Base-by-base conservation (phyloP, 1,140 invertebrate genomes). In the Scylla paramamosain region DNA sequence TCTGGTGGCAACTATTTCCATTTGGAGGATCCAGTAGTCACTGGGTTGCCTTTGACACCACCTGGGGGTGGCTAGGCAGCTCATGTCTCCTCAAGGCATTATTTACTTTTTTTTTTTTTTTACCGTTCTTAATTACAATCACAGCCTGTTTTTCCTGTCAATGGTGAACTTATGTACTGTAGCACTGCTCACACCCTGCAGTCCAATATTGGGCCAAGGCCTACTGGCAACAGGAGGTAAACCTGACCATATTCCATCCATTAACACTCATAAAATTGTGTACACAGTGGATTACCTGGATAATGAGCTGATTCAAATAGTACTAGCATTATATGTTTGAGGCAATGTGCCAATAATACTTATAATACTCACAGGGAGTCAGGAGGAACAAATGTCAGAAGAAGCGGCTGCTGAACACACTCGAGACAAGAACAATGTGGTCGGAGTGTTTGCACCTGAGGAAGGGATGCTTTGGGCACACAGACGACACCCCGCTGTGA, bases 311-410 rank as follows among this genome's bases (percentile, higher is more conserved):
- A 77, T n/a, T 25, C n/a, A 77, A 77, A 77, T 77, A 77, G 20
- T 77, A 77, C n/a, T 77, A 77, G 67, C 67, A 77, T 77, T n/a
- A 77, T 77, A 77, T 77, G 67, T 77, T n/a, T 77, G 67, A 77
- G 67, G 67, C 67, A 12, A 2, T 77, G 4, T 77, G 25, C 67
- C 67, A 25, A 77, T 77, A 77, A 77, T 77, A 77, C 67, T 77
- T 1, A 77, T n/a, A 77, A n/a, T 77, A 77, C 25, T 77, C 67
- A n/a, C 67, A 77, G n/a, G 67, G 67, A 77, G 8, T n/a, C 20
- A n/a, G 67, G 25, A 77, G 8, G 67, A 77, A 77, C 67, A 77
- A n/a, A n/a, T 77, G 12, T 25, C n/a, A 7, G 67, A n/a, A n/a
- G 67, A 77, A 77, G 67, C 67, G n/a, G 67, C 25, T 77, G 67